Evolutionary conservation across 1,140 invertebrate genomes (phyloP).

Genomic region (Pentalonia nigronervosa): DNA sequence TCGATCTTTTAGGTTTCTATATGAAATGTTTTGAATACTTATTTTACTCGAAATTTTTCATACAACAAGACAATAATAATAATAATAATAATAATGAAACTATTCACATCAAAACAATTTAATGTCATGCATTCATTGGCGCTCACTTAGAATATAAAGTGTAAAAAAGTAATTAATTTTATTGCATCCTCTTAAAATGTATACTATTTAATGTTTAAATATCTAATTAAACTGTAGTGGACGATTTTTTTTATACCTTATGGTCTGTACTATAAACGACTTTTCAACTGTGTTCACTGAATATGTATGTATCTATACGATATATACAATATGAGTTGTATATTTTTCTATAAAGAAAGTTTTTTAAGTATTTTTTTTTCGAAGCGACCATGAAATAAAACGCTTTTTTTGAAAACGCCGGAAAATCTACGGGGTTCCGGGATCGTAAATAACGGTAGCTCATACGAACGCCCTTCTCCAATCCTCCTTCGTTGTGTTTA

Average conservation of each 20-base stretch:
- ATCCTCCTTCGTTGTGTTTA: background rate
- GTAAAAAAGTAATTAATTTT: background rate
- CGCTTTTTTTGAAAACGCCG: background rate
- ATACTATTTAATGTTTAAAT: background rate
- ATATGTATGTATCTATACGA: background rate
- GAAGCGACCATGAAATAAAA: background rate
- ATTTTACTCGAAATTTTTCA: no score
- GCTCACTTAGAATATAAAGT: background rate
- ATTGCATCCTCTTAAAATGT: background rate
- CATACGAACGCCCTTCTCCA: background rate
- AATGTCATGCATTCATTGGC: no score
- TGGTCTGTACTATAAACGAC: background rate
- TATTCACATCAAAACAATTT: no score
- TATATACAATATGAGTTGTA: background rate
- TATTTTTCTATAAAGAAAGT: slow-evolving; percentile 17
- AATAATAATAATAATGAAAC: no score
- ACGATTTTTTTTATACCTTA: background rate
- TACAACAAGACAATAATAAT: no score
- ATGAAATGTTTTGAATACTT: no score
- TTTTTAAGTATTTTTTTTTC: background rate
- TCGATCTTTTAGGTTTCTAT: background rate
- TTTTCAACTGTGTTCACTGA: background rate
- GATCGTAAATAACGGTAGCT: slow-evolving; percentile 40
- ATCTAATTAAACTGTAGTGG: background rate
- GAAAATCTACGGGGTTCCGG: slow-evolving; percentile 24